Base-by-base conservation (phyloP, 2,113 vertebrate genomes). In the Megaceryle torquata region DNA sequence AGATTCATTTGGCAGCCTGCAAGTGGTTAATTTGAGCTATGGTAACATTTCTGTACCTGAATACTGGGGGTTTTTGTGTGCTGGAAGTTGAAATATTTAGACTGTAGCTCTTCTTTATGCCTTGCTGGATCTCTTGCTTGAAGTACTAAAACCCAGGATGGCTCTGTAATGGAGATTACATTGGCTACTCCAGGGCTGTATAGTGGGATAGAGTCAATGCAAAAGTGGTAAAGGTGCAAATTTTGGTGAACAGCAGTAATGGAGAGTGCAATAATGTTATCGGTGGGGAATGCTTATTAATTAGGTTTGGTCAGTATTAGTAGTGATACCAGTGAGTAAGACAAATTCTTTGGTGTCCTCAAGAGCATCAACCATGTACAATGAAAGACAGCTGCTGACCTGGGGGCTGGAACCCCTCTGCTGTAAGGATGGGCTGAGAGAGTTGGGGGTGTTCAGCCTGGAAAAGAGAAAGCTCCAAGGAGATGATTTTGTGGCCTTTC, bases 301-400 rank as follows among this genome's bases (percentile, higher is more conserved):
- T 41, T 54, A 74, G 35, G 4, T 86, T 43, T 21, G 22, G 9
- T 6, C 75, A 35, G 17, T 28, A 31, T 26, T 2, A 10, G 24
- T 6, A 6, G 37, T 2, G 77, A 33, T 2, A 3, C 2, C 9
- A 20, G 53, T 0, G 13, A 54, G 21, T 20, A 31, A 68, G 25
- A 20, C 10, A 19, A 43, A 43, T 43, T 76, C 48, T 69, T 64
- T 18, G 61, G 13, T 1, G 1, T 61, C 39, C 50, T 28, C 14
- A 25, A 51, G 50, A 65, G 43, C 5, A 0, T 5, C 1, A 6
- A 41, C 35, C 5, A 0, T 0, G 17, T 1, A 21, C 39, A 9
- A 22, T 43, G 17, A 13, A 46, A 46, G 41, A 7, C 14, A 8
- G 60, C 8, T 5, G 33, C 6, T 4, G 3, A 6, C 33, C 18